A percentile compares a stretch with the other conserved stretches of the same genome.
Conservation (phyloP, 2,797 vertebrate species). For the Pelobates cultripes region DNA sequence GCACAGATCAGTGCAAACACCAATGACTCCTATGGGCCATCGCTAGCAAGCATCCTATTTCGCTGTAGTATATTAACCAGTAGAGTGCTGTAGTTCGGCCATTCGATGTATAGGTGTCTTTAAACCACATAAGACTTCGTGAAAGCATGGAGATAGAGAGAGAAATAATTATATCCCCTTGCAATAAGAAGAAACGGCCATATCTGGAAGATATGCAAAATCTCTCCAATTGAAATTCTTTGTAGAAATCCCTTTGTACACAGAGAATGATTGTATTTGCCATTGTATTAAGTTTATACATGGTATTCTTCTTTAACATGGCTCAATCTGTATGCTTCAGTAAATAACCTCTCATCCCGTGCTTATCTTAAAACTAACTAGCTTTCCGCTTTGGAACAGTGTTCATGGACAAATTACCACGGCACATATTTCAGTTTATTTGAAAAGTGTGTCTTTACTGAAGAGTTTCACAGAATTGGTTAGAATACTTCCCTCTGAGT, state of each 20-base stretch:
- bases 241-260: constrained; percentile 1
- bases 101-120: no score
- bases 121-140: no score
- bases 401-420: neutral
- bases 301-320: neutral
- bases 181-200: no score
- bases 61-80: no score
- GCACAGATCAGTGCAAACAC: no score
- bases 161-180: no score
- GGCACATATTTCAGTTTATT: neutral
- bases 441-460: neutral
- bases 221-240: no score
- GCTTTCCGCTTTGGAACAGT: neutral
- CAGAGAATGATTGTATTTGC: neutral
- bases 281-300: constrained; percentile 7
- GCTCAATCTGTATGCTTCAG: neutral
- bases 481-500: neutral
- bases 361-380: neutral
- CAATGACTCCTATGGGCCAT: no score
- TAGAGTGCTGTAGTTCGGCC: no score
- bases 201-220: no score
- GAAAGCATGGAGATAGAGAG: no score
- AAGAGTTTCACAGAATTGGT: neutral
- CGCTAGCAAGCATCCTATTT: no score
- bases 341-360: neutral